phyloP scores from a whole-genome alignment of 2,888 invertebrate species.

The Tenthredo mesomela region DNA sequence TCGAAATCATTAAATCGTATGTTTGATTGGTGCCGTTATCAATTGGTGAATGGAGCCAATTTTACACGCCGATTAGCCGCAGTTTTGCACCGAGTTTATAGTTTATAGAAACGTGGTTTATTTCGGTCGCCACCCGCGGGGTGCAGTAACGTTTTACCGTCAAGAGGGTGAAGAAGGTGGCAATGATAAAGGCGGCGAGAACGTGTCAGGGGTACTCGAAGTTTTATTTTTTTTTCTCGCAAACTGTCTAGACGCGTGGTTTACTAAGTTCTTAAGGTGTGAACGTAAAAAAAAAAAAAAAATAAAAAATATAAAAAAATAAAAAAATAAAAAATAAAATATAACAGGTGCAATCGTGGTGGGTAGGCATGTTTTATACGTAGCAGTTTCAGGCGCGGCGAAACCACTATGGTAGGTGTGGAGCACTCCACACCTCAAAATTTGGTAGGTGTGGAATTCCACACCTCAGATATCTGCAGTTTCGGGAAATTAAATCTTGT shows the following conservation, averaged over 20 bases:
- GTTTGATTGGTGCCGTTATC: neutral
- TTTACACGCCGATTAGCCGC: neutral
- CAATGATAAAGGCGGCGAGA: conserved; percentile 15
- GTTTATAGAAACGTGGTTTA: conserved; percentile 16
- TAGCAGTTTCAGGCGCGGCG: no score
- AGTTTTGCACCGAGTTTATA: neutral
- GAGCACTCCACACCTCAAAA: no score
- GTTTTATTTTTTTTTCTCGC: conserved; percentile 8
- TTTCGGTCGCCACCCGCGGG: conserved; percentile 9
- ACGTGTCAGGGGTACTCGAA: conserved; percentile 43
- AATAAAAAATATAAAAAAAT: no score
- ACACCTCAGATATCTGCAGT: no score
- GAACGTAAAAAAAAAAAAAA: no score
- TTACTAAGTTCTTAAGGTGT: conserved; percentile 15
- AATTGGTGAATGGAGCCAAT: conserved; percentile 30
- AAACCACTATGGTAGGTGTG: no score
- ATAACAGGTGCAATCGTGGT: no score
- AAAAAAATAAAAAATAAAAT: no score
- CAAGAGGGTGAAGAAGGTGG: conserved; percentile 21
- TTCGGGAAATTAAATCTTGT: no score
- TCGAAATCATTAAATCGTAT: conserved; percentile 13
- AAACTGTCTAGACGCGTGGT: conserved; percentile 35
- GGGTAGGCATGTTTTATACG: neutral
- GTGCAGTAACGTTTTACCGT: conserved; percentile 28
- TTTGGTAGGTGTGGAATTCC: no score